Evolutionary conservation across 2,888 invertebrate species (phyloP), one percentile per base, ranked within the genome.

Genomic region (Zhuqinia jingwanae): DNA sequence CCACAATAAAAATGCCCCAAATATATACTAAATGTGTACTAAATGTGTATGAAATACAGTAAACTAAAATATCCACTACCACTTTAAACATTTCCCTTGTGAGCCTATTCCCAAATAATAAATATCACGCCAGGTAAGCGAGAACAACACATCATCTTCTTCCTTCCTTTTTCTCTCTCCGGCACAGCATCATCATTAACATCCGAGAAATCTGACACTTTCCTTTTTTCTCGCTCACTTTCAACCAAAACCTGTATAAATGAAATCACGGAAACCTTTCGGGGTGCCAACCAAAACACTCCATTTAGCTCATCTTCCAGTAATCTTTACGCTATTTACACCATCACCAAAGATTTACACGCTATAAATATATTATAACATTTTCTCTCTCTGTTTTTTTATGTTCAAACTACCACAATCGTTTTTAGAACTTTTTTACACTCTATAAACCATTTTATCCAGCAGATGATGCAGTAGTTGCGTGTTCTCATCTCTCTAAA

Each of bases 381-480:
- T 36, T 36, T 36, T 50, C 50, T 50, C 50, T 56, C 25, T 20
- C 1, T 58, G 8, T 11, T 13, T 11, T 22, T 6, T 25, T 22
- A 58, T 2, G 22, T 22, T 6, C 58, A 22, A 58, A 58, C 58
- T 58, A 58, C 58, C 58, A 58, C 58, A 58, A 58, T 58, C 58
- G 58, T 58, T 58, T 58, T 58, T 58, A 58, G 25, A 58, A 58
- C 58, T 58, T 58, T 58, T 58, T 58, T 58, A 58, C 58, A 58
- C 58, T 58, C 58, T 58, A 58, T 58, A 58, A 58, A 58, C 58
- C 58, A 58, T 58, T 58, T 36, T 58, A 58, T 58, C 58, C 13
- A 17, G 25, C 58, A 58, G 56, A 50, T 8, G 20, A 56, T 13
- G 20, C 1, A 5, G 22, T 25, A 22, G 58, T 20, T 58, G 36